Conservation (phyloP, 2,888 invertebrate species). For the Choristoneura rosaceana region DNA sequence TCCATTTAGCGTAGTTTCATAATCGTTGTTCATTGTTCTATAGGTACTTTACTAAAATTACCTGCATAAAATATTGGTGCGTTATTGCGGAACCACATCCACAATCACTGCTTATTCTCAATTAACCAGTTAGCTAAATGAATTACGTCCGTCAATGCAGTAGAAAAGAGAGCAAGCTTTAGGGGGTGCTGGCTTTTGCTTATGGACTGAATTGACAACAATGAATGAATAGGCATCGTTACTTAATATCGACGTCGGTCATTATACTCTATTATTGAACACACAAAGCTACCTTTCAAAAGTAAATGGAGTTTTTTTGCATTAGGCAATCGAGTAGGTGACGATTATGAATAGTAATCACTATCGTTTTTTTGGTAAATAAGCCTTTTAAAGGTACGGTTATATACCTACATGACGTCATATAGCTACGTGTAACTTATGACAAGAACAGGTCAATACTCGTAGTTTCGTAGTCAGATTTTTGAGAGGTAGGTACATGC, state of each 20-base stretch:
- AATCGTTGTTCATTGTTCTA: background rate
- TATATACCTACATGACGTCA: too few relatives aligned
- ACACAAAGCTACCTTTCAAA: background rate
- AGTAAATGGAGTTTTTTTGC: too few relatives aligned
- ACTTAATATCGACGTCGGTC: background rate
- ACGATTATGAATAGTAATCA: too few relatives aligned
- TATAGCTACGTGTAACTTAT: too few relatives aligned
- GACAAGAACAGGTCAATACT: too few relatives aligned
- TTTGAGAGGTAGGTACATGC: too few relatives aligned
- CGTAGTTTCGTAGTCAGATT: too few relatives aligned
- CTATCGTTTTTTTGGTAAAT: too few relatives aligned
- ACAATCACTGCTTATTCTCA: constrained; percentile 63
- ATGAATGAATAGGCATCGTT: background rate
- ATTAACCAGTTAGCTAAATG: constrained; percentile 81
- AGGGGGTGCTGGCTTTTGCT: constrained; percentile 17
- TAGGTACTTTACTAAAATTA: too few relatives aligned
- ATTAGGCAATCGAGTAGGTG: too few relatives aligned
- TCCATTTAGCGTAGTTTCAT: too few relatives aligned
- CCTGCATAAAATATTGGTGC: background rate
- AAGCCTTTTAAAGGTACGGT: too few relatives aligned
- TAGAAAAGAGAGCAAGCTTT: constrained; percentile 12
- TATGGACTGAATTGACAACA: constrained; percentile 8
- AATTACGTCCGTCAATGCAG: constrained; percentile 71
- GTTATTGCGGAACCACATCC: constrained; percentile 54
- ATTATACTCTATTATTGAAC: background rate